phyloP scores from a whole-genome alignment of 2,888 invertebrate species.

The Limnephilus lunatus region DNA sequence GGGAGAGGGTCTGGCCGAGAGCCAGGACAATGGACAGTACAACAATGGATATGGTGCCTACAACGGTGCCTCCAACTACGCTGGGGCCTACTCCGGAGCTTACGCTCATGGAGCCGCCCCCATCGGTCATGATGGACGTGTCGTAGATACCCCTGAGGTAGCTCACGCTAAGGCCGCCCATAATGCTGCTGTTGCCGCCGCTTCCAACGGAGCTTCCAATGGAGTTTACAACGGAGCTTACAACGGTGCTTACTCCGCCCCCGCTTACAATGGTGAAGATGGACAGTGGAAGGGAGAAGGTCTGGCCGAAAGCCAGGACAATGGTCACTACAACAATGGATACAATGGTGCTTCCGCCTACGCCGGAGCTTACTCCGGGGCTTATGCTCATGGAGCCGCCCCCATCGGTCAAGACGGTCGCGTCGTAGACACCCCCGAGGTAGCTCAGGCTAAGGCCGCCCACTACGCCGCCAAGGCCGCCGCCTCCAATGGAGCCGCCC shows the following conservation, averaged over 20 bases:
- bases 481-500: neutral
- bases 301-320: slow-evolving; percentile 2
- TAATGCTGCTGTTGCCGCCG: slow-evolving; percentile 69
- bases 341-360: neutral
- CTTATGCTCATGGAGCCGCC: slow-evolving; percentile 68
- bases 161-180: slow-evolving; percentile 65
- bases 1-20: slow-evolving; percentile 64
- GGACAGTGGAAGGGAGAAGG: slow-evolving; percentile 5
- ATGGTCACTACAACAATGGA: neutral
- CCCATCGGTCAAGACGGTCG: slow-evolving; percentile 61
- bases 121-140: slow-evolving; percentile 45
- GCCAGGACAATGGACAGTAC: slow-evolving; percentile 62
- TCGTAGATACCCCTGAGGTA: slow-evolving; percentile 63
- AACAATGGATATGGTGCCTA: slow-evolving; percentile 10
- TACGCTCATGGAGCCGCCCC: slow-evolving; percentile 53
- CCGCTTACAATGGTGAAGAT: slow-evolving; percentile 73
- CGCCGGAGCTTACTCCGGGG: neutral
- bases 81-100: slow-evolving; percentile 32
- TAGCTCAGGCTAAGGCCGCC: slow-evolving; percentile 79
- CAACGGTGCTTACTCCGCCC: slow-evolving; percentile 32
- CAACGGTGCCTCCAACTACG: slow-evolving; percentile 22
- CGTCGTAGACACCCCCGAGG: slow-evolving; percentile 73
- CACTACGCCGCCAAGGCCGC: slow-evolving; percentile 71
- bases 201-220: slow-evolving; percentile 52
- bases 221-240: neutral